Base-by-base conservation (phyloP, 1,140 invertebrate genomes). In the Atta colombica region DNA sequence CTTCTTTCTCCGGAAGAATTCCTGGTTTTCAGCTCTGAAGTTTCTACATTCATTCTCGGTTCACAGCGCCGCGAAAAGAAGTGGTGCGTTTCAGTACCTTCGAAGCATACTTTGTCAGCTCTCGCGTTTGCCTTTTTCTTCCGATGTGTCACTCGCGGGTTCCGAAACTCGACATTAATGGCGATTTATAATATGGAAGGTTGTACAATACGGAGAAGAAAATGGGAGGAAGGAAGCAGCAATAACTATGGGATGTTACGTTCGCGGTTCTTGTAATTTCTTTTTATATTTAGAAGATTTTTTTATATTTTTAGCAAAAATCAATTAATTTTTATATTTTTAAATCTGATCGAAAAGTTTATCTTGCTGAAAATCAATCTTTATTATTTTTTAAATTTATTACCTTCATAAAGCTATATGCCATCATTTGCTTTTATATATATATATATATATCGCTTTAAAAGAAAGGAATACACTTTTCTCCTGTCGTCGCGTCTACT, bases 41-140 rank as follows among this genome's bases (percentile, higher is more conserved):
- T 90, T 90, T 90, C 89, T 84, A 87, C 89, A 90, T 90, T 90
- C 89, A 86, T 90, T 90, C 80, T 86, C 87, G 71, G 72, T 90
- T 89, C 89, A 89, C 60, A 68, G 49, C 60, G 63, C 66, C 85
- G 45, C 66, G 72, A 86, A 87, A 78, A 77, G 77, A 90, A 90
- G 85, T 78, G 88, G 85, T 87, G 89, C 88, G 88, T 89, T 90
- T 90, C 89, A 85, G 66, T 89, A 90, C 88, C 85, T 82, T 84
- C 89, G 85, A 90, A 90, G 55, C 80, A 58, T 82, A 82, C 39
- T 74, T 82, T 68, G 45, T 82, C 25, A 61, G 39, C 63, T 55
- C 61, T 25, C n/a, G n/a, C 14, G 53, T 28, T 61, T 25, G 16
- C 39, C 14, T 75, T 61, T 61, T 69, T 81, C 39, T 74, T 61